Conservation (phyloP, 1,140 invertebrate genomes). For the Macrobrachium nipponense region DNA sequence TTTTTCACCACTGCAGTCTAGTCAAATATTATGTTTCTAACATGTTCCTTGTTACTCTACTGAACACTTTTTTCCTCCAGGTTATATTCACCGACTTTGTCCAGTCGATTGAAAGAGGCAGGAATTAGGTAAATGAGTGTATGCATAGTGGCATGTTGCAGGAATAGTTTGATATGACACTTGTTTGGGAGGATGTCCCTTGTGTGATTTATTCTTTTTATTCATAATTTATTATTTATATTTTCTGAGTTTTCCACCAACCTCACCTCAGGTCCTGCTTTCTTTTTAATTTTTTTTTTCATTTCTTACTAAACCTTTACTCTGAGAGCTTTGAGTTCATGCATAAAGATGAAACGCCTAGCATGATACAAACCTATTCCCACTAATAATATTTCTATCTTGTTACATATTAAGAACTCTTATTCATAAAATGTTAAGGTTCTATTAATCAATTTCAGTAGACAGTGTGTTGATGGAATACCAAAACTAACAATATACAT, state of each 20-base stretch:
- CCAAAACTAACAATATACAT: too few relatives aligned
- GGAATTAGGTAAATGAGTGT: slow-evolving; percentile 63
- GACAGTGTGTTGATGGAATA: neutral
- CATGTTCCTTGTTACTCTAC: slow-evolving; percentile 37
- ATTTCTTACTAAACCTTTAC: neutral
- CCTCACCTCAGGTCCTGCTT: neutral
- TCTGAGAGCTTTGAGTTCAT: neutral
- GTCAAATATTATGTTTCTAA: neutral
- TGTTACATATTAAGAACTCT: neutral
- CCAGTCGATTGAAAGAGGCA: slow-evolving; percentile 64
- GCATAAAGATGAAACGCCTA: too few relatives aligned
- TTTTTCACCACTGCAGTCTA: neutral
- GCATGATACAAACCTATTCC: too few relatives aligned
- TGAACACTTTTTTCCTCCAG: slow-evolving; percentile 56
- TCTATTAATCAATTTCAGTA: neutral
- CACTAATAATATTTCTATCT: neutral
- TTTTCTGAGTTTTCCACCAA: neutral
- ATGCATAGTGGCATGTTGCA: slow-evolving; percentile 45
- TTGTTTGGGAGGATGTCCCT: slow-evolving; percentile 42
- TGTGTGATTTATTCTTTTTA: slow-evolving; percentile 6
- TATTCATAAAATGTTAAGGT: too few relatives aligned
- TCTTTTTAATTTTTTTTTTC: neutral
- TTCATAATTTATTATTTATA: slow-evolving; percentile 42
- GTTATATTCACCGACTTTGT: slow-evolving; percentile 64
- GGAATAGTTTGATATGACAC: slow-evolving; percentile 20